Conservation (phyloP, 1,140 invertebrate species). For the Philopotamus ludificatus region DNA sequence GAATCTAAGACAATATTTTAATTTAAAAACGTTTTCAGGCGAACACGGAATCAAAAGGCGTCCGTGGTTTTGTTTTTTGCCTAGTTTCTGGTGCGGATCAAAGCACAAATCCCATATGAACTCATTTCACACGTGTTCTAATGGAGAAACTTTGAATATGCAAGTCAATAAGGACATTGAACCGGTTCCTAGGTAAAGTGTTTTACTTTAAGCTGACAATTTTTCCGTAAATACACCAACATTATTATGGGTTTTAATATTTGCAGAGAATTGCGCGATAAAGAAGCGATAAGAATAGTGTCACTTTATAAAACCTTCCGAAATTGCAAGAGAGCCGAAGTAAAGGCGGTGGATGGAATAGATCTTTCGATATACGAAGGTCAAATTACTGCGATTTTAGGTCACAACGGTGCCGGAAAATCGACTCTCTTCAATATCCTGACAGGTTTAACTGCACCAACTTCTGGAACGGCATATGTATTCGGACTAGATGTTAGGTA, state of each 20-base stretch:
- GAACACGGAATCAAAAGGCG: constrained; percentile 72
- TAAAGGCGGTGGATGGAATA: constrained; percentile 63
- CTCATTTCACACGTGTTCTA: constrained; percentile 52
- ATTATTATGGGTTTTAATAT: no score
- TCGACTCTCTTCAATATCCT: constrained; percentile 85
- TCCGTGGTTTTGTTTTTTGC: constrained; percentile 71
- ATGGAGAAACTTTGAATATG: constrained; percentile 58
- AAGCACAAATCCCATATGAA: constrained; percentile 47
- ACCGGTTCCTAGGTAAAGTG: constrained; percentile 61
- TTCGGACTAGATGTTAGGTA: constrained; percentile 73
- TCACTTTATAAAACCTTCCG: constrained; percentile 72
- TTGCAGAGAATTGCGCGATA: constrained; percentile 63
- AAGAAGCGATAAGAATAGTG: constrained; percentile 73
- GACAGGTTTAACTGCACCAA: constrained; percentile 74
- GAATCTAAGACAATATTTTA: no score
- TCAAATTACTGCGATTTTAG: constrained; percentile 81
- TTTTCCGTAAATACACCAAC: no score
- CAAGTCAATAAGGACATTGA: constrained; percentile 71
- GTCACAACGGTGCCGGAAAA: constrained; percentile 89
- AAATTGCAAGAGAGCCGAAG: constrained; percentile 56
- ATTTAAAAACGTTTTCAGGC: constrained; percentile 54
- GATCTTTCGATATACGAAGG: constrained; percentile 76
- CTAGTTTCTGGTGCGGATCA: constrained; percentile 65
- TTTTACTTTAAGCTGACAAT: no score
- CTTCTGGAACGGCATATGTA: constrained; percentile 72